Base-by-base conservation (phyloP, 2,797 vertebrate species). In the Sebastes hopkinsi region DNA sequence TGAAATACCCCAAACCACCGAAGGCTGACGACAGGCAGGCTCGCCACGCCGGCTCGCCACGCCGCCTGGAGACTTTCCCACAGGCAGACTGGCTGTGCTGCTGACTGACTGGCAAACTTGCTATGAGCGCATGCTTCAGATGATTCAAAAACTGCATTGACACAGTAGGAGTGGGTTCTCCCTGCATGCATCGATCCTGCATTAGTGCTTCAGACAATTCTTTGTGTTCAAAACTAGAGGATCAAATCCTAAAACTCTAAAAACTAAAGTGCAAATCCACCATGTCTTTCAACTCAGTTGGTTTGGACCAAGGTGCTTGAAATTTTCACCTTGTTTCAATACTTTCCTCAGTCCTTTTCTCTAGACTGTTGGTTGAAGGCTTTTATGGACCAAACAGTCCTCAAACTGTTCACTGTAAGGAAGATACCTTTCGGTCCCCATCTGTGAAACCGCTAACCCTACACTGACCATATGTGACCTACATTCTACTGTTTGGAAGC, bases 1-100 rank as follows among this genome's bases (percentile, higher is more conserved):
- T 80, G 65, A 93, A 94, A 94, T 92, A 93, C 86, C 73, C 87
- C 76, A 84, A 91, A 94, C 89, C 92, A 55, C 82, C 42, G 69
- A 77, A 77, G 83, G 92, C 90, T 85, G 83, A 88, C 65, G 88
- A 90, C 87, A 77, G 70, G 59, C 80, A 58, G 91, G 75, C 91
- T 84, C 69, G 72, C 81, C 84, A 60, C 2, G 82, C 85, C 61
- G 81, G 60, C 89, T 84, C 67, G 72, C 81, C 84, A 60, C 13
- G 82, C 85, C 56, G 81, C 58, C 89, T 81, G 62, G 52, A 89
- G 81, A 64, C 78, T 73, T 85, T 89, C 87, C 83, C 79, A 80
- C 75, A 79, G 71, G 55, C 72, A 18, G 58, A 75, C 80, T 58
- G 79, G 69, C 72, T 25, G n/a, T 16, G 69, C 30, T 16, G 65